Evolutionary conservation across 2,888 invertebrate genomes (phyloP).

Genomic region (Furcula furcula): DNA sequence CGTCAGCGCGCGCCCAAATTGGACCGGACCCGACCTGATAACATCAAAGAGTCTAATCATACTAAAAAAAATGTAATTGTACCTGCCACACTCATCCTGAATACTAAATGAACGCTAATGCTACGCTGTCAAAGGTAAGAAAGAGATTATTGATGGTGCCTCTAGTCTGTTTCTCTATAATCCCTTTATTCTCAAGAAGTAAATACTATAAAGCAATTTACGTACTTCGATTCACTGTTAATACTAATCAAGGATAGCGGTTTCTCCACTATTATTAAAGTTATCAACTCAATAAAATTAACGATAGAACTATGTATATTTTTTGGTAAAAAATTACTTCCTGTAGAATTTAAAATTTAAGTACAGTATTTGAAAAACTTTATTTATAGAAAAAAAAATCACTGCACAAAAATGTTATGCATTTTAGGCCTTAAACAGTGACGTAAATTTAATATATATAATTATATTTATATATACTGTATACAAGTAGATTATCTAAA

Average conservation of each 20-base stretch:
- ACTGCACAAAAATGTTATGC: too few species aligned
- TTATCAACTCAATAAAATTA: too few species aligned
- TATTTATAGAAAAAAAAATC: too few species aligned
- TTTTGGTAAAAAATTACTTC: too few species aligned
- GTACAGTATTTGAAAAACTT: too few species aligned
- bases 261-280: too few species aligned
- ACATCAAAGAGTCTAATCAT: slow-evolving; percentile 35
- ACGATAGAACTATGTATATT: too few species aligned
- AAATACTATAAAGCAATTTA: slow-evolving; percentile 14
- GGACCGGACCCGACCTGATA: slow-evolving; percentile 22
- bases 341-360: too few species aligned
- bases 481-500: too few species aligned
- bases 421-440: too few species aligned
- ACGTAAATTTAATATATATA: too few species aligned
- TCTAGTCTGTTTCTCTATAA: slow-evolving; percentile 11
- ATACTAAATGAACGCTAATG: slow-evolving; percentile 22
- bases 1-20: slow-evolving; percentile 31
- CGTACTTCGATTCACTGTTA: slow-evolving; percentile 8
- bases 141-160: slow-evolving; percentile 19
- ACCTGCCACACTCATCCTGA: slow-evolving; percentile 14
- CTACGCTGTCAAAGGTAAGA: slow-evolving; percentile 15
- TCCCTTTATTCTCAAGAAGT: slow-evolving; percentile 7
- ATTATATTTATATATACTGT: too few species aligned
- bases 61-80: slow-evolving; percentile 27
- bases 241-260: slow-evolving; percentile 8